phyloP scores from a whole-genome alignment of 23 tunicate genomes.

The Ascidia mentula region DNA sequence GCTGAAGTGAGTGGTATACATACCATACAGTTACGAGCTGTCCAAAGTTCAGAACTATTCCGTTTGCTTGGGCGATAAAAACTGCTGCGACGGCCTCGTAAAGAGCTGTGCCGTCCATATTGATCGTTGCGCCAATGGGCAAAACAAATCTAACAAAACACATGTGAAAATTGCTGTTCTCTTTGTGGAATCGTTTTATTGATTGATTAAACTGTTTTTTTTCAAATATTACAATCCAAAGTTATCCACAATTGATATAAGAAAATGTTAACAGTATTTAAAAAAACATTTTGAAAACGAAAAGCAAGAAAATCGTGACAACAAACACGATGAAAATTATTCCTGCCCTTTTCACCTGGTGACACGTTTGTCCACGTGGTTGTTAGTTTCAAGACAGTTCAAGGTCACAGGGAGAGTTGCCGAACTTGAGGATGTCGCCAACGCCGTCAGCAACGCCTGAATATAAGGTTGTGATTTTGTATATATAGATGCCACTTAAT shows the following conservation, averaged over 20 bases:
- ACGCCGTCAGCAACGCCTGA: slow-evolving; percentile 91
- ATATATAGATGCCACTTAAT: no score
- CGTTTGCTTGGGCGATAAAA: slow-evolving; percentile 90
- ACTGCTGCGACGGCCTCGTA: slow-evolving; percentile 99
- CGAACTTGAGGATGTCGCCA: slow-evolving; percentile 96
- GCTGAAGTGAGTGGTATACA: no score
- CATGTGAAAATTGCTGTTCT: neutral
- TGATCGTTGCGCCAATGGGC: slow-evolving; percentile 98
- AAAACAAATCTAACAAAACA: slow-evolving; percentile 64
- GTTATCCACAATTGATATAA: no score
- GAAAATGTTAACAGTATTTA: no score
- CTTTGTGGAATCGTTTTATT: neutral
- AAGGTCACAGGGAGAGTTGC: slow-evolving; percentile 97
- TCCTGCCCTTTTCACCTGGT: slow-evolving; percentile 51
- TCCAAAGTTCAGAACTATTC: slow-evolving; percentile 83
- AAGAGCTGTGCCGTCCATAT: slow-evolving; percentile 99
- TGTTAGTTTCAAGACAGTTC: slow-evolving; percentile 77
- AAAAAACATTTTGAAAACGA: no score
- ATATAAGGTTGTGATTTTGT: no score
- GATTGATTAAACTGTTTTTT: no score
- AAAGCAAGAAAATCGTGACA: no score
- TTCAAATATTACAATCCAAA: no score
- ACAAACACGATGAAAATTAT: no score
- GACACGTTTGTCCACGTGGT: slow-evolving; percentile 69
- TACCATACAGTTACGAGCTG: slow-evolving; percentile 90